A percentile compares a stretch with the other conserved stretches of the same genome.
Conservation (phyloP, 2,797 vertebrate genomes). For the Carcharodon carcharias region DNA sequence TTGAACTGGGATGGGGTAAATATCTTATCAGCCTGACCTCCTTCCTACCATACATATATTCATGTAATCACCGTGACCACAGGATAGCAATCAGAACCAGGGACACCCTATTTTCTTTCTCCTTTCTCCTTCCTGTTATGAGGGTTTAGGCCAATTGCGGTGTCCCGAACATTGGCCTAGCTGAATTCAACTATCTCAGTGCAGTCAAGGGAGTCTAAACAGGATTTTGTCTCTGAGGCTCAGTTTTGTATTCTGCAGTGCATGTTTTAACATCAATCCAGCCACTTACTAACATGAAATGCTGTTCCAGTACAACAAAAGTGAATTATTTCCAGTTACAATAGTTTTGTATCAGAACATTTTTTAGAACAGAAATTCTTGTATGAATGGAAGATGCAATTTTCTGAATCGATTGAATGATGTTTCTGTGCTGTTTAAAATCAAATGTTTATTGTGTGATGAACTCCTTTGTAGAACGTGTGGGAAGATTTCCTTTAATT, state of each 20-base stretch:
- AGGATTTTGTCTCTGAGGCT: not conserved
- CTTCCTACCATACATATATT: not conserved
- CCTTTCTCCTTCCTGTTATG: not conserved
- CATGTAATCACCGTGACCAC: no score
- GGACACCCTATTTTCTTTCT: not conserved
- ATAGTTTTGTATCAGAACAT: not conserved
- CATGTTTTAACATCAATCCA: not conserved
- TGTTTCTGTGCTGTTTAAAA: not conserved
- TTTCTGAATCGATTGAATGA: not conserved
- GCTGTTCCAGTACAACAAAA: not conserved
- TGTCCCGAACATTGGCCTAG: not conserved
- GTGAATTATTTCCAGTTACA: not conserved
- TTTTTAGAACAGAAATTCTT: not conserved
- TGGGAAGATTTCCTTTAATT: not conserved
- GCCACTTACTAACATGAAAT: not conserved
- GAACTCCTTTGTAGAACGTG: no score
- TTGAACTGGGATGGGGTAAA: not conserved
- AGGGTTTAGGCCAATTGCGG: not conserved
- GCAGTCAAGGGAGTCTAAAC: not conserved
- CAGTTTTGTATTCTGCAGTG: not conserved
- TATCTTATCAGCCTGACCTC: not conserved
- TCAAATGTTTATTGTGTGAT: no score
- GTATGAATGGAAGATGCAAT: not conserved
- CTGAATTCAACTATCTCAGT: not conserved
- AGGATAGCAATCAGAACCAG: not conserved